Conservation (phyloP, 2,797 vertebrate genomes). For the Myotis pilosus region DNA sequence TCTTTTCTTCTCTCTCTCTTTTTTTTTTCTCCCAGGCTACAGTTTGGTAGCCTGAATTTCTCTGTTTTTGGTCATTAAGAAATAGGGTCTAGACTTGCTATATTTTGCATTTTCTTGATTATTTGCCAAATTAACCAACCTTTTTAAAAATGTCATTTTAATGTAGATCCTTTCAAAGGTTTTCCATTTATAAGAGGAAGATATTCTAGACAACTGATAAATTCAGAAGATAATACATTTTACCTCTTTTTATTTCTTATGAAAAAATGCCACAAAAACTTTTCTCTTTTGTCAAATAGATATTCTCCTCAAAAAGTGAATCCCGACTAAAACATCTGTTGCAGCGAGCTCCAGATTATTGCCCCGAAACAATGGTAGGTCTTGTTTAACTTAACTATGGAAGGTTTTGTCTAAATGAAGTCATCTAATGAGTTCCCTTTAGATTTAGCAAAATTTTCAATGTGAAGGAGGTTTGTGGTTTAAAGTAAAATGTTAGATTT, state of each 20-base stretch:
- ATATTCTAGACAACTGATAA: not conserved
- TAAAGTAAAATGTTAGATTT: constrained; percentile 42
- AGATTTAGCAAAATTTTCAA: constrained; percentile 21
- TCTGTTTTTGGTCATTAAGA: not conserved
- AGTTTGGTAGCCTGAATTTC: not conserved
- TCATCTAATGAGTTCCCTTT: constrained; percentile 13
- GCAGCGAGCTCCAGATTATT: constrained; percentile 95
- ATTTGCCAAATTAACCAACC: constrained; percentile 32
- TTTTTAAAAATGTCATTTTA: constrained; percentile 40
- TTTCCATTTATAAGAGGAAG: constrained; percentile 32
- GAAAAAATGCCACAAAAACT: not conserved
- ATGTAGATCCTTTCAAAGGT: not conserved
- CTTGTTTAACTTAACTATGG: not conserved
- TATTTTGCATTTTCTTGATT: constrained; percentile 31
- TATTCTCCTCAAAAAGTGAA: constrained; percentile 97
- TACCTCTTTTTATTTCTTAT: not conserved
- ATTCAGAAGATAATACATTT: not conserved
- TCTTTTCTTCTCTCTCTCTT: not conserved
- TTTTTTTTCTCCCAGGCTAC: not conserved
- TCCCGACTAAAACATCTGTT: constrained; percentile 96
- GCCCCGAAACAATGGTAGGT: constrained; percentile 96
- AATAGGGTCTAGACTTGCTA: not conserved
- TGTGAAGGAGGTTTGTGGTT: constrained; percentile 28
- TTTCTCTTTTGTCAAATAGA: constrained; percentile 83
- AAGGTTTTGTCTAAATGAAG: constrained; percentile 32